Percentiles rank a stretch among this genome's conserved stretches.
These are phyloP conservation scores for Salticus scenicus DNA, from an alignment of 2,888 invertebrate species.

Conservation along the genomic window DNA sequence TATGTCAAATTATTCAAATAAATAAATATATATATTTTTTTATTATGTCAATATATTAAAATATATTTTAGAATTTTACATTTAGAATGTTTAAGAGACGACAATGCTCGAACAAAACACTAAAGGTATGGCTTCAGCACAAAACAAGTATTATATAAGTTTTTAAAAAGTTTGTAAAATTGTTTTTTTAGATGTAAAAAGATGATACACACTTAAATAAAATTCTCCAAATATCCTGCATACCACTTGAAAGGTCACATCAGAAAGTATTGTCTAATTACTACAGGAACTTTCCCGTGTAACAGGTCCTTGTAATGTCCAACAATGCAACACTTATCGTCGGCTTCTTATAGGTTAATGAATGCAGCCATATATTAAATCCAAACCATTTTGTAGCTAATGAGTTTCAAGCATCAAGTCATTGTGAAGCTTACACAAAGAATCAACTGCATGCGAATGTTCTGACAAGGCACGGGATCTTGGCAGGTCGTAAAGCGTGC, in stretches of 20 bases:
- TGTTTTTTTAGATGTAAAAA: no score
- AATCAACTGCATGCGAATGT: not conserved
- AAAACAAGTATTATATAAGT: no score
- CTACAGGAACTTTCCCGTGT: not conserved
- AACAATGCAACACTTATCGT: slow-evolving; percentile 9
- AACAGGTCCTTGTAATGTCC: not conserved
- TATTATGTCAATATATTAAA: no score
- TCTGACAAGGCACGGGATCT: slow-evolving; percentile 11
- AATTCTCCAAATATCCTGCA: not conserved
- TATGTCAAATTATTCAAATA: no score
- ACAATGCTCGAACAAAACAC: no score
- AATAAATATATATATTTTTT: no score
- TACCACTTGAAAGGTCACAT: not conserved
- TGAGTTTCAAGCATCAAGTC: slow-evolving; percentile 28
- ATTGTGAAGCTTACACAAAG: slow-evolving; percentile 30
- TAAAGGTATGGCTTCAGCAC: no score
- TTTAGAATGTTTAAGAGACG: no score
- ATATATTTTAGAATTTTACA: no score
- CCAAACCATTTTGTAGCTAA: slow-evolving; percentile 24
- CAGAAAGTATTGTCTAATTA: not conserved
- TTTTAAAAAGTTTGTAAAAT: no score
- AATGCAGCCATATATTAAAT: slow-evolving; percentile 10
- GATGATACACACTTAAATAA: no score
- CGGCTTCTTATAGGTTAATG: slow-evolving; percentile 16
- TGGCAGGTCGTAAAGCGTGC: slow-evolving; percentile 42